Conservation (phyloP, 2,888 invertebrate genomes). For the Mesodorylaimus sp. region DNA sequence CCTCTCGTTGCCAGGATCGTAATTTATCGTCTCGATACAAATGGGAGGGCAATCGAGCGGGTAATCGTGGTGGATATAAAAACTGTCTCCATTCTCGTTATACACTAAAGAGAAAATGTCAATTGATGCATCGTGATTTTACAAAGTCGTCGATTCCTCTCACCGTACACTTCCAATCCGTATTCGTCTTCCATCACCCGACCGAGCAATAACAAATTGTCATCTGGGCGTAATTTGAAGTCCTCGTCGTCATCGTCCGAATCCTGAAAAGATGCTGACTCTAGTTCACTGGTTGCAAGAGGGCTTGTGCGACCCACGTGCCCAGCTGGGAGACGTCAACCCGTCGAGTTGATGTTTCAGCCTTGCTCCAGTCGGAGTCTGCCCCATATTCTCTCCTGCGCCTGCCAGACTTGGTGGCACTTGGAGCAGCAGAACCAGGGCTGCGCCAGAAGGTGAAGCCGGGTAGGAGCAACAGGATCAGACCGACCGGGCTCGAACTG, state of each 20-base stretch:
- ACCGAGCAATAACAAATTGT: slow-evolving; percentile 11
- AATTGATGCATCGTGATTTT: background rate
- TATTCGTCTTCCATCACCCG: slow-evolving; percentile 6
- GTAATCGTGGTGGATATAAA: slow-evolving; percentile 85
- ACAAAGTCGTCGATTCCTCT: background rate
- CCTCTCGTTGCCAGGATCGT: slow-evolving; percentile 55
- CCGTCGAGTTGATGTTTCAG: too few species aligned
- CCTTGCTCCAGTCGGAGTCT: too few species aligned
- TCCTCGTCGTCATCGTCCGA: slow-evolving; percentile 25
- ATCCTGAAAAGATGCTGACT: too few species aligned
- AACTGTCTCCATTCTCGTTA: slow-evolving; percentile 65
- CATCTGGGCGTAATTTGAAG: slow-evolving; percentile 40
- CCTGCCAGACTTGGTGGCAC: too few species aligned
- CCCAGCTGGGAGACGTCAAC: too few species aligned
- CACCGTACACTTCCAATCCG: slow-evolving; percentile 1
- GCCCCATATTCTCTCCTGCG: too few species aligned
- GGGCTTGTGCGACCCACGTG: too few species aligned
- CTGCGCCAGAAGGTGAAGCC: too few species aligned
- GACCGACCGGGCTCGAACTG: too few species aligned
- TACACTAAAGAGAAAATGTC: slow-evolving; percentile 46
- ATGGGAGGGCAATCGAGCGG: slow-evolving; percentile 70
- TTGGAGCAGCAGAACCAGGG: too few species aligned
- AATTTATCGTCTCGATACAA: slow-evolving; percentile 75
- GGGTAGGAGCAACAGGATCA: too few species aligned
- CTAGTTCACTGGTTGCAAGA: too few species aligned